Conservation (phyloP, 2,888 invertebrate species). For the Pseudolycoriella hygida region DNA sequence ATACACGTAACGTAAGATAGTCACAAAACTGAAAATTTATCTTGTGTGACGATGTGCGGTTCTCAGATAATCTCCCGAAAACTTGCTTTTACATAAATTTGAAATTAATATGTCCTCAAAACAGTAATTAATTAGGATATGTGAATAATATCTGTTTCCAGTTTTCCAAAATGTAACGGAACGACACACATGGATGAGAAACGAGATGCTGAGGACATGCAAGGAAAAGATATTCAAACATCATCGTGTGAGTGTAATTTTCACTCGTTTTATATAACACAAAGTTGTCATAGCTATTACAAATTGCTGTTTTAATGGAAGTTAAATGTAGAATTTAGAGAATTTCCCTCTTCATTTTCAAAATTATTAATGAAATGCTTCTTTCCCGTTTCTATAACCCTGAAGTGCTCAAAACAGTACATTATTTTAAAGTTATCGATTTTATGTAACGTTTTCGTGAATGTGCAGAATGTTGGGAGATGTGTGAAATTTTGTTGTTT, state of each 20-base stretch:
- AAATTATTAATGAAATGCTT: not conserved
- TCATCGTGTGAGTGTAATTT: no score
- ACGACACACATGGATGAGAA: no score
- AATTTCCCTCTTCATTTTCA: not conserved
- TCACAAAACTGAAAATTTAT: no score
- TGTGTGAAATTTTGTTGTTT: no score
- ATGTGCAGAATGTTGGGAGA: no score
- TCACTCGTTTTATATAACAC: not conserved
- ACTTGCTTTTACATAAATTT: not conserved
- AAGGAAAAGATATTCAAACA: no score
- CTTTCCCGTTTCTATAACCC: not conserved
- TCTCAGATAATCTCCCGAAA: not conserved
- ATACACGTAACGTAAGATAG: no score
- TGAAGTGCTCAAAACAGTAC: no score
- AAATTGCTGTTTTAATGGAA: constrained; percentile 1
- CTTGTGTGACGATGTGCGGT: no score
- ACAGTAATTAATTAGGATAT: constrained; percentile 1
- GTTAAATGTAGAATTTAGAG: not conserved
- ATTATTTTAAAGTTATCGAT: no score
- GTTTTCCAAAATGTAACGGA: not conserved
- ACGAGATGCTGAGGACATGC: no score
- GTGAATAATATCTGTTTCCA: constrained; percentile 1
- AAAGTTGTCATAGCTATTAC: constrained; percentile 1
- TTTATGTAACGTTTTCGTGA: no score
- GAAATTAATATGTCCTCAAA: constrained; percentile 1